A percentile compares a stretch with the other conserved stretches of the same genome.
Conservation (phyloP, 1,140 invertebrate species). For the Drosophila mayri region DNA sequence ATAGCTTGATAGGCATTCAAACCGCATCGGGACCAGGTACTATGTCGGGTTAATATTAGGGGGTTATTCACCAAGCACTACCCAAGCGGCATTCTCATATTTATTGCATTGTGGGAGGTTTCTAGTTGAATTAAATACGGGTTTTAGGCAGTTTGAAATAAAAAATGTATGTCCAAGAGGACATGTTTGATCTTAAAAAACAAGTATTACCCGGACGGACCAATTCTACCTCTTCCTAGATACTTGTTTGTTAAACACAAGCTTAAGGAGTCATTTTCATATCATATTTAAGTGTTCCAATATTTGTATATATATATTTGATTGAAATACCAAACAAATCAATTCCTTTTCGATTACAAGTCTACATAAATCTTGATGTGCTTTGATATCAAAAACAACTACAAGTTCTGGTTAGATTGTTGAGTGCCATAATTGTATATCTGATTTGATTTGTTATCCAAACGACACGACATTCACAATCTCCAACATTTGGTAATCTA, state of each 20-base stretch:
- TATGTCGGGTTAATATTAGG: constrained; percentile 2
- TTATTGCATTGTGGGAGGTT: neutral
- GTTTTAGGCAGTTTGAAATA: neutral
- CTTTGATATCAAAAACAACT: neutral
- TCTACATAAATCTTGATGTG: neutral
- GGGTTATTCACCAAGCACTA: constrained; percentile 9
- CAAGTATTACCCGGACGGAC: neutral
- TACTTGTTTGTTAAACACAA: neutral
- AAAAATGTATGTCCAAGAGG: neutral
- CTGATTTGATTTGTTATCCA: constrained; percentile 36
- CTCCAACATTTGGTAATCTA: constrained; percentile 53
- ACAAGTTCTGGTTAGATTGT: constrained; percentile 8
- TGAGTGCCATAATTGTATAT: constrained; percentile 20
- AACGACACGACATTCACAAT: constrained; percentile 28
- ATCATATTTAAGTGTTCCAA: too few species aligned
- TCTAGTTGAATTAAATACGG: neutral
- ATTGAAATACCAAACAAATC: too few species aligned
- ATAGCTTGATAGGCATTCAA: constrained; percentile 15
- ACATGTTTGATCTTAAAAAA: neutral
- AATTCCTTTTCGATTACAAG: neutral
- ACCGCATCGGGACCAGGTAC: constrained; percentile 14
- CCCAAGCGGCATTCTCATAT: constrained; percentile 5
- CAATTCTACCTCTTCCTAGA: neutral
- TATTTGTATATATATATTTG: too few species aligned
- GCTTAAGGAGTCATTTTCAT: neutral